phyloP scores from a whole-genome alignment of 2,888 invertebrate genomes.

The Alloscopus bannaensis region DNA sequence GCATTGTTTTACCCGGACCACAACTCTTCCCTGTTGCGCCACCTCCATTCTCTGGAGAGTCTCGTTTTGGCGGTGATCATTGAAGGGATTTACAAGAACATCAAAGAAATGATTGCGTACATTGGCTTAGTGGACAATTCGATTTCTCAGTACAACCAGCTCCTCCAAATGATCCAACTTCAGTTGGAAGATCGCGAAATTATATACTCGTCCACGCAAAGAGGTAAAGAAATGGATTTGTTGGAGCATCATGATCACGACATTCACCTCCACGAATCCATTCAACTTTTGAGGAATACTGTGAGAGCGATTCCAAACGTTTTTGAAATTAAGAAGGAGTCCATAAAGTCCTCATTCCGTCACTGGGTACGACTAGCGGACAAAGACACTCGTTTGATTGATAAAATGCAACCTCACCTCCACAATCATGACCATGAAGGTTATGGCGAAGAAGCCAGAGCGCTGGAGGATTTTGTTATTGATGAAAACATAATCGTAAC shows the following conservation, averaged over 20 bases:
- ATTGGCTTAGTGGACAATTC: slow-evolving; percentile 9
- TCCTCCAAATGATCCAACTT: slow-evolving; percentile 37
- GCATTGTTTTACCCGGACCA: background rate
- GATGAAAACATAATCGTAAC: too few relatives aligned
- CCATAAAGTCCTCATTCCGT: background rate
- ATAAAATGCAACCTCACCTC: too few relatives aligned
- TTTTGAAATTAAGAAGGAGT: slow-evolving; percentile 19
- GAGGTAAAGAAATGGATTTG: background rate
- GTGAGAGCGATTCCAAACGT: slow-evolving; percentile 36
- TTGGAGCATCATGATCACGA: slow-evolving; percentile 16
- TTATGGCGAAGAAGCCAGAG: too few relatives aligned
- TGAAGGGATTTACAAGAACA: slow-evolving; percentile 5
- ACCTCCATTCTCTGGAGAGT: slow-evolving; percentile 32
- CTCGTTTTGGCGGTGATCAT: slow-evolving; percentile 32
- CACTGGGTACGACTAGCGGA: slow-evolving; percentile 26
- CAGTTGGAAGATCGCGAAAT: slow-evolving; percentile 44
- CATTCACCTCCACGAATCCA: slow-evolving; percentile 20
- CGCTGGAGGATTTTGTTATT: too few relatives aligned
- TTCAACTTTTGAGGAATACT: slow-evolving; percentile 19
- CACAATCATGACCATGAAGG: too few relatives aligned
- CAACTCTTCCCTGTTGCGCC: background rate
- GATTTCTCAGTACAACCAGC: slow-evolving; percentile 25
- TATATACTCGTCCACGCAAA: too few relatives aligned
- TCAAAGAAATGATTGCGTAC: slow-evolving; percentile 21
- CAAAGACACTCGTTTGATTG: too few relatives aligned